Conservation (phyloP, 1,140 invertebrate species). For the Coboldia fuscipes region DNA sequence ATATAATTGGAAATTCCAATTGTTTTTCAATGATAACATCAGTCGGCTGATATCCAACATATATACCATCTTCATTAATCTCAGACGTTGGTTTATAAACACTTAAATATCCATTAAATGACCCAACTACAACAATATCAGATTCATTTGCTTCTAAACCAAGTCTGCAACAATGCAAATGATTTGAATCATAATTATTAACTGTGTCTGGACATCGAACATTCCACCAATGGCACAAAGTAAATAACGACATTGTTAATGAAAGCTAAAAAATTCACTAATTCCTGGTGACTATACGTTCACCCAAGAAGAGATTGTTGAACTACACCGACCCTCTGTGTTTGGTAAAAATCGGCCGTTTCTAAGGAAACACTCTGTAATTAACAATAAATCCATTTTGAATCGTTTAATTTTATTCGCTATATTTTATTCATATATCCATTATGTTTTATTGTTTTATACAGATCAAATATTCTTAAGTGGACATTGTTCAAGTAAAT, state of each 20-base stretch:
- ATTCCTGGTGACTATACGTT: no score
- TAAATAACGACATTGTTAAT: conserved; percentile 59
- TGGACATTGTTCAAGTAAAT: no score
- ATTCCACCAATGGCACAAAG: conserved; percentile 52
- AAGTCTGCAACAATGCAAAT: conserved; percentile 22
- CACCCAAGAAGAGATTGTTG: no score
- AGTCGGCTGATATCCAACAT: conserved; percentile 30
- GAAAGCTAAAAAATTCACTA: no score
- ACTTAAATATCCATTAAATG: conserved; percentile 41
- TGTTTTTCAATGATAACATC: conserved; percentile 48
- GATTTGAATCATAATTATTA: conserved; percentile 18
- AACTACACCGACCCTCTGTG: no score
- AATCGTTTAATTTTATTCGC: no score
- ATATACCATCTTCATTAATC: conserved; percentile 14
- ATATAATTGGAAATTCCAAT: conserved; percentile 41
- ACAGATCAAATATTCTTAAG: no score
- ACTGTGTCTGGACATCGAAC: conserved; percentile 35
- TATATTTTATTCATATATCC: no score
- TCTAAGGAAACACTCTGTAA: no score
- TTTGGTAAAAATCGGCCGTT: no score
- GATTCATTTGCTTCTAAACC: conserved; percentile 25
- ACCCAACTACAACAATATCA: conserved; percentile 47
- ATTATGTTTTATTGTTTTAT: no score
- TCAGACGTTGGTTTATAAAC: conserved; percentile 34
- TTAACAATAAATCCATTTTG: no score